Conservation (phyloP, 2,113 vertebrate genomes). For the Saguinus imperator region DNA sequence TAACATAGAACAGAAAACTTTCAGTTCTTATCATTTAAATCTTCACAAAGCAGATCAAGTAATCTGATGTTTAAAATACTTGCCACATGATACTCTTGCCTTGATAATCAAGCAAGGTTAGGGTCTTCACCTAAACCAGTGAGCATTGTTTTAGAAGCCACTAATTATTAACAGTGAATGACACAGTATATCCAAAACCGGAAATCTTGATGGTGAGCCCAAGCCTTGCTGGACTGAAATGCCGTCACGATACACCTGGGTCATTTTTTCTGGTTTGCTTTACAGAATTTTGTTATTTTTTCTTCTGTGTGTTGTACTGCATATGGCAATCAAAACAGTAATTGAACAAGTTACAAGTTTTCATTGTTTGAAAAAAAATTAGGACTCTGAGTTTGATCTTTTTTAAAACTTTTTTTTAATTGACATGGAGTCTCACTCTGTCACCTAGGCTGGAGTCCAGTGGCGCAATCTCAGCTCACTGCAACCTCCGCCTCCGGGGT, state of each 20-base stretch:
- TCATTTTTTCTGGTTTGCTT: slow-evolving; percentile 9
- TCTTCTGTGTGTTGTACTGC: not conserved
- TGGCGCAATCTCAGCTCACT: no score
- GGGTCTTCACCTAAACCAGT: not conserved
- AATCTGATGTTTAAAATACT: not conserved
- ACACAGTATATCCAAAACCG: not conserved
- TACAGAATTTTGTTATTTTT: not conserved
- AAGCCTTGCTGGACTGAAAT: not conserved
- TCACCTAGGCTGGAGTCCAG: no score
- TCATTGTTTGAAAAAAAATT: not conserved
- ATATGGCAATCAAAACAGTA: not conserved
- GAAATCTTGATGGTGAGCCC: not conserved
- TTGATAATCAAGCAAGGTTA: not conserved
- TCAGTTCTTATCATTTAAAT: not conserved
- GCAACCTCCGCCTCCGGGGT: no score
- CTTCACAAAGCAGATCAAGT: not conserved
- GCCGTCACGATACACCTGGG: not conserved
- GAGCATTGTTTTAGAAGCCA: slow-evolving; percentile 2
- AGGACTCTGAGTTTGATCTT: not conserved
- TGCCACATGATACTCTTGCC: not conserved
- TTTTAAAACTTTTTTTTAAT: not conserved
- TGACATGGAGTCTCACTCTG: no score
- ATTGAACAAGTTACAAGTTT: not conserved
- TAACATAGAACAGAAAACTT: not conserved
- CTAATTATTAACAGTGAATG: not conserved